Percentiles rank a stretch among this genome's conserved stretches.
These are phyloP conservation scores for Vombatus ursinus DNA, from an alignment of 2,113 vertebrate species.

Conservation along the genomic window DNA sequence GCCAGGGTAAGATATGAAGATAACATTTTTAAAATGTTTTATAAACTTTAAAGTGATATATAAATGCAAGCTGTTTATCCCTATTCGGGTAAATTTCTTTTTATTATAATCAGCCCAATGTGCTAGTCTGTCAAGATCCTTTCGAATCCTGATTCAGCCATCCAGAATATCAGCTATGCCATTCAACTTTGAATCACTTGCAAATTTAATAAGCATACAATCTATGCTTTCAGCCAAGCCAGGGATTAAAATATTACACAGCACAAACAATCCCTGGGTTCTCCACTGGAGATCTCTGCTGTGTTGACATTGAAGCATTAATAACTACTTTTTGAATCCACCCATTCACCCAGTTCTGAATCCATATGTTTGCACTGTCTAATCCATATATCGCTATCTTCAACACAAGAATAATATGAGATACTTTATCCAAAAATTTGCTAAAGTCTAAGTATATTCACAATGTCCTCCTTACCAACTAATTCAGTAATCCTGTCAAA, in stretches of 20 bases:
- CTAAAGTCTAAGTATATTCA: neutral
- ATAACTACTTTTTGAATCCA: neutral
- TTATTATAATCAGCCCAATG: neutral
- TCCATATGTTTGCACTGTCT: neutral
- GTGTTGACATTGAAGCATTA: neutral
- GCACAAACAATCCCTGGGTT: neutral
- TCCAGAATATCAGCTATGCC: neutral
- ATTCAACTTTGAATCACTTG: neutral
- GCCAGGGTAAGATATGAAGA: too few relatives aligned
- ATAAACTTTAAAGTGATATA: neutral
- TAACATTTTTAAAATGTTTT: neutral
- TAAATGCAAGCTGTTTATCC: neutral
- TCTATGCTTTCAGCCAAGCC: neutral
- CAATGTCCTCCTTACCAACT: neutral
- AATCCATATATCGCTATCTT: neutral
- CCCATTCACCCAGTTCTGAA: neutral
- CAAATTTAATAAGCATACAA: neutral
- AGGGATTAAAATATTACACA: neutral
- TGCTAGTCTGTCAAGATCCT: neutral
- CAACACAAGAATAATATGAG: neutral
- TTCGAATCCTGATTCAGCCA: neutral
- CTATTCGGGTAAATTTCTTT: neutral
- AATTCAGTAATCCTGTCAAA: too few relatives aligned
- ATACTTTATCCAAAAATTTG: neutral
- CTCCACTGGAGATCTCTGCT: neutral